A percentile compares a stretch with the other conserved stretches of the same genome.
Conservation (phyloP, 2,113 vertebrate species). For the Muntiacus reevesi region DNA sequence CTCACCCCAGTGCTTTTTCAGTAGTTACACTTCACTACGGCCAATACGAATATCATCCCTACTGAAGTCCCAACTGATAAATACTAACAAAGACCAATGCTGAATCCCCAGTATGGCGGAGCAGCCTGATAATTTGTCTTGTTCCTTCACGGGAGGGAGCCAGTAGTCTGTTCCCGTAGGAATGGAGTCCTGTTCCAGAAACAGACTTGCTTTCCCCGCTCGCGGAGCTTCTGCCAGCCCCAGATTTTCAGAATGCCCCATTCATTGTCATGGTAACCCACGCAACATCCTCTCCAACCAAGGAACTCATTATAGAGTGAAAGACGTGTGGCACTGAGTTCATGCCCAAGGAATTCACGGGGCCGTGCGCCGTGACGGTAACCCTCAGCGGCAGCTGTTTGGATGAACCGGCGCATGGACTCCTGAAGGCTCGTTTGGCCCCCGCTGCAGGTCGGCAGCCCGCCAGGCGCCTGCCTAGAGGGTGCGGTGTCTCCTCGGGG, state of each 20-base stretch:
- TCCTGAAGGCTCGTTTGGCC: not conserved
- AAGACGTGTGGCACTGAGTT: not conserved
- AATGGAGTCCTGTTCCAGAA: not conserved
- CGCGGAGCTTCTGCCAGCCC: not conserved
- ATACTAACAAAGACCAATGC: not conserved
- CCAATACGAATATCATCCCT: fast-evolving
- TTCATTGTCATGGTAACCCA: slow-evolving; percentile 31
- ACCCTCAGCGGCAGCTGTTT: not conserved
- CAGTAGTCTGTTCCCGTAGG: not conserved
- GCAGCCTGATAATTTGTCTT: not conserved
- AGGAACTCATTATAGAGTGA: not conserved
- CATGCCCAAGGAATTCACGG: not conserved
- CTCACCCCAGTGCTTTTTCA: not conserved
- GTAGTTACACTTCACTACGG: not conserved
- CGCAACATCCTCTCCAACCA: not conserved
- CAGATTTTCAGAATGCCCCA: slow-evolving; percentile 23
- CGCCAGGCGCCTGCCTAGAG: not conserved
- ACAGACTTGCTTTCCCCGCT: not conserved
- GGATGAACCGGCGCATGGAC: not conserved
- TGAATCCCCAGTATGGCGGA: not conserved
- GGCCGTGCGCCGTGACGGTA: fast-evolving
- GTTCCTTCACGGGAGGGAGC: not conserved
- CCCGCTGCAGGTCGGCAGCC: not conserved
- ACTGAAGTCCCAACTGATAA: not conserved
- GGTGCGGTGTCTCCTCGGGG: not conserved